Conservation (phyloP, 1,140 invertebrate species). For the Macrotrachela quadricornifera region DNA sequence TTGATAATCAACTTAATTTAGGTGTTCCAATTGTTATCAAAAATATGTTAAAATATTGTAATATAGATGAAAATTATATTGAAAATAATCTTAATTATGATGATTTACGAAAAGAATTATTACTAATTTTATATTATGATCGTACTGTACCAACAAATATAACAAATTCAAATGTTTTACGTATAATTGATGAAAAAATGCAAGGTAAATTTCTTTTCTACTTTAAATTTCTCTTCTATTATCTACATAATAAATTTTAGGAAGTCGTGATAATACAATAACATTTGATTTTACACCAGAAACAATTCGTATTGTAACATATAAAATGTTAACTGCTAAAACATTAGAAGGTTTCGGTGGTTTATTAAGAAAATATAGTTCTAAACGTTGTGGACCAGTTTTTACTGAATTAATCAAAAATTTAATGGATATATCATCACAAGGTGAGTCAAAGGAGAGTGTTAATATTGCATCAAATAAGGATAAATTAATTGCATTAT, state of each 20-base stretch:
- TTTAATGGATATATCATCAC: neutral
- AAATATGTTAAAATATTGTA: neutral
- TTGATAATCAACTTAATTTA: neutral
- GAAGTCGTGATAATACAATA: neutral
- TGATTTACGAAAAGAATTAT: slow-evolving; percentile 1
- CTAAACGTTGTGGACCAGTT: neutral
- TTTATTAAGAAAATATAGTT: slow-evolving; percentile 3
- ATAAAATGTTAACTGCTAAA: slow-evolving; percentile 1
- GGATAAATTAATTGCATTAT: neutral
- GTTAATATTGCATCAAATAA: neutral
- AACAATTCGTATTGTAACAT: neutral
- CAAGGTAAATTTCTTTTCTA: neutral
- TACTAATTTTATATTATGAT: neutral
- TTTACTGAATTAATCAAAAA: slow-evolving; percentile 3
- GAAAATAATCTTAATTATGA: slow-evolving; percentile 5
- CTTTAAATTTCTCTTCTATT: neutral
- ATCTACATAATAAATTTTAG: neutral
- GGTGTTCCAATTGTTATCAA: neutral
- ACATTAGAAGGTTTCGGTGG: slow-evolving; percentile 2
- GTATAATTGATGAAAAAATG: neutral
- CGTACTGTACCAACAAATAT: neutral
- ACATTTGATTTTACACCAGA: slow-evolving; percentile 1
- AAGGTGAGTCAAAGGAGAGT: no score
- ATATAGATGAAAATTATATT: neutral
- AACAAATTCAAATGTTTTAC: neutral